Percentiles rank a stretch among this genome's conserved stretches.
Evolutionary conservation across 2,797 vertebrate species (phyloP).

Genomic region (Sebastes vulpes): DNA sequence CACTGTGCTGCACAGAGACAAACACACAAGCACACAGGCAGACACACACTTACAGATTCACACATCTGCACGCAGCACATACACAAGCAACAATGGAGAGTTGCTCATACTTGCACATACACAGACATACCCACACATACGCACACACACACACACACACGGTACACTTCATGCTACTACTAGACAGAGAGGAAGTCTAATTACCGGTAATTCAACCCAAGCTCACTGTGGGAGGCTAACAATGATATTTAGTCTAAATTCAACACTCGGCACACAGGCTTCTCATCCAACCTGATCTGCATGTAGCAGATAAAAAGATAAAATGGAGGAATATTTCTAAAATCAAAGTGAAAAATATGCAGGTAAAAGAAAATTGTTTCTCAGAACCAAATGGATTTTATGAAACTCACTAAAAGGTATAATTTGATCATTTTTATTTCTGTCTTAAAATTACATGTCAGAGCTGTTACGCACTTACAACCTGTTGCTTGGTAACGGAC

Average conservation of each 20-base stretch:
- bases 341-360: not conserved
- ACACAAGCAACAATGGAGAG: not conserved
- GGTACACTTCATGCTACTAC: slow-evolving; percentile 5
- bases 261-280: slow-evolving; percentile 20
- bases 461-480: slow-evolving; percentile 39
- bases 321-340: not conserved
- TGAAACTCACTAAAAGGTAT: slow-evolving; percentile 7
- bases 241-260: slow-evolving; percentile 44
- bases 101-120: slow-evolving; percentile 3
- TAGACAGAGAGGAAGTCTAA: slow-evolving; percentile 40
- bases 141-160: not conserved
- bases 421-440: slow-evolving; percentile 35
- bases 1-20: slow-evolving; percentile 48
- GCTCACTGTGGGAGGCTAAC: slow-evolving; percentile 50
- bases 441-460: slow-evolving; percentile 34
- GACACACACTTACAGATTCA: not conserved
- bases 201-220: slow-evolving; percentile 44
- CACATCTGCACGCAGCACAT: not conserved
- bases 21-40: slow-evolving; percentile 25
- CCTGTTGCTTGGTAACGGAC: slow-evolving; percentile 77
- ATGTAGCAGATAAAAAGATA: slow-evolving; percentile 1
- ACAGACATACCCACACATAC: slow-evolving; percentile 8
- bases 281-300: slow-evolving; percentile 28
- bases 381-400: slow-evolving; percentile 5
- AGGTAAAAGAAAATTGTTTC: not conserved